Conservation (phyloP, 1,140 invertebrate genomes). For the Lepeophtheirus salmonis region DNA sequence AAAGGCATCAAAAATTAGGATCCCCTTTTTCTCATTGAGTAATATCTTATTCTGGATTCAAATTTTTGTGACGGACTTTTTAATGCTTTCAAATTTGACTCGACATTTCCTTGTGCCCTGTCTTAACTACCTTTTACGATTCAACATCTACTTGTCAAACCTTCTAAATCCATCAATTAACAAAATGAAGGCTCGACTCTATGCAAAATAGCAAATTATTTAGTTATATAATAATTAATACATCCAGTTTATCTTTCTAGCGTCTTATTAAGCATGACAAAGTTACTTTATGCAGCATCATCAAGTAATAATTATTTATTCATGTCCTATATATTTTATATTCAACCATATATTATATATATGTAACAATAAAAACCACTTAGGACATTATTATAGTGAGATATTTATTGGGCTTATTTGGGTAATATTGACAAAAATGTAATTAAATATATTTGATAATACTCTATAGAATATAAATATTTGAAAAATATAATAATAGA, state of each 20-base stretch:
- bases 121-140: not conserved
- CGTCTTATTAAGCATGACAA: too few relatives aligned
- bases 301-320: too few relatives aligned
- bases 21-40: not conserved
- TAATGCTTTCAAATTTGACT: not conserved
- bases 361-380: not conserved
- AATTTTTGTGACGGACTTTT: not conserved
- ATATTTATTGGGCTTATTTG: too few relatives aligned
- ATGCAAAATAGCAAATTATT: too few relatives aligned
- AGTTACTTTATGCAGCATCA: too few relatives aligned
- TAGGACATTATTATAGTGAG: not conserved
- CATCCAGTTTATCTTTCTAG: too few relatives aligned
- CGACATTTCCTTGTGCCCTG: not conserved
- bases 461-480: too few relatives aligned
- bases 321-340: too few relatives aligned
- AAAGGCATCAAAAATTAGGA: not conserved
- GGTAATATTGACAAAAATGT: too few relatives aligned
- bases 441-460: not conserved
- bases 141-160: not conserved
- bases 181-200: not conserved
- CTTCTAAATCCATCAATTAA: not conserved
- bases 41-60: not conserved
- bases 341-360: too few relatives aligned
- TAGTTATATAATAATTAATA: too few relatives aligned
- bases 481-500: too few relatives aligned